A percentile compares a stretch with the other conserved stretches of the same genome.
Conservation (phyloP, 2,113 vertebrate species). For the Nesogale talazaci region DNA sequence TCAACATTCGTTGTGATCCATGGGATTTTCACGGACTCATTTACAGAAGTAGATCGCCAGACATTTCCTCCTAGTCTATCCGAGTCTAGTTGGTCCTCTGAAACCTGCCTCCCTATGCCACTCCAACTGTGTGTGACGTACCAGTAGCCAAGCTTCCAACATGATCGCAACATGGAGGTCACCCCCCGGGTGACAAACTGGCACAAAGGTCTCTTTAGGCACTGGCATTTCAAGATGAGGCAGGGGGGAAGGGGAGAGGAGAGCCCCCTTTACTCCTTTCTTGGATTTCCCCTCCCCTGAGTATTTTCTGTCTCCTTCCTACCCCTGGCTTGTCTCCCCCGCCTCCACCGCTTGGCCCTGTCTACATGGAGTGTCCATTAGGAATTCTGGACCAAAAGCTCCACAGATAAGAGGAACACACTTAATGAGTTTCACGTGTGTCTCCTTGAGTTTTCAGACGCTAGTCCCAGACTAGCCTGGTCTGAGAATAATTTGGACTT, state of each 20-base stretch:
- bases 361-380: neutral
- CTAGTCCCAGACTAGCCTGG: neutral
- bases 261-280: neutral
- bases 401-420: neutral
- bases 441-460: neutral
- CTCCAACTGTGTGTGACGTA: neutral
- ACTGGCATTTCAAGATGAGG: neutral
- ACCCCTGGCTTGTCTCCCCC: too few species aligned
- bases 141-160: neutral
- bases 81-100: neutral
- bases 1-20: neutral
- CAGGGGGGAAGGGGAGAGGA: neutral
- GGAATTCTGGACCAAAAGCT: neutral
- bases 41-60: neutral
- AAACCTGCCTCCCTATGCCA: neutral
- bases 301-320: neutral
- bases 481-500: neutral
- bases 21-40: neutral
- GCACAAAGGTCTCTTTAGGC: neutral
- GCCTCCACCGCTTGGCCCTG: neutral
- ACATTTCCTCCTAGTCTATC: neutral
- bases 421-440: neutral
- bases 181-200: neutral
- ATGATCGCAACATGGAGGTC: neutral
- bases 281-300: neutral